Evolutionary conservation across 2,888 invertebrate genomes (phyloP), one percentile per base, ranked within the genome.

Genomic region (Blomia tropicalis): DNA sequence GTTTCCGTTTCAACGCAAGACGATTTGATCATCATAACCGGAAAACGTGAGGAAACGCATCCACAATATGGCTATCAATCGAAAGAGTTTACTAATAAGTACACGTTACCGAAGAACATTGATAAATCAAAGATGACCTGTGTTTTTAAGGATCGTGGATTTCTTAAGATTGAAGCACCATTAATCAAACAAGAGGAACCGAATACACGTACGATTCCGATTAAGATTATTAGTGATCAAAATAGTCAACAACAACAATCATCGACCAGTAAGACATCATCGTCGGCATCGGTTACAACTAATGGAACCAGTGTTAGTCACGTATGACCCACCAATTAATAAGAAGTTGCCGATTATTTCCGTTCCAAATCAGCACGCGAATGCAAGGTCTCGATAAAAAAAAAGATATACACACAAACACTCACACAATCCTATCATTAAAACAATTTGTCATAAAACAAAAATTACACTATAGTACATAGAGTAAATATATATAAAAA

Each of bases 121-220:
- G 2, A 2, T 7, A 56, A 56, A 25, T 14, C 14, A 19, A 31
- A 36, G 19, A 56, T 56, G 56, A 56, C 4, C 14, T 56, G 56
- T 36, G 29, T 56, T 11, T 56, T 56, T 25, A 56, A 56, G 29
- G 27, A 29, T 2, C 2, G 7, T 19, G 56, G 56, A 2, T 2
- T 29, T 36, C 30, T 56, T 14, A 7, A 54, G 4, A 56, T 56
- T 56, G 56, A 56, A 25, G 56, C 56, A 25, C 56, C 56, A 31
- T 27, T 56, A 14, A 27, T 47, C 7, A 22, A 47, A 14, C 51
- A 7, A 14, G 56, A 56, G 23, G 25, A 56, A 4, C 56, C 56
- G 11, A 56, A 36, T 25, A 22, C 56, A 2, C 4, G 56, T 4
- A 14, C 14, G 2, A 56, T 56, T 27, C 56, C 56, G 22, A 56